phyloP scores from a whole-genome alignment of 1,140 invertebrate genomes.

The Orussus abietinus region DNA sequence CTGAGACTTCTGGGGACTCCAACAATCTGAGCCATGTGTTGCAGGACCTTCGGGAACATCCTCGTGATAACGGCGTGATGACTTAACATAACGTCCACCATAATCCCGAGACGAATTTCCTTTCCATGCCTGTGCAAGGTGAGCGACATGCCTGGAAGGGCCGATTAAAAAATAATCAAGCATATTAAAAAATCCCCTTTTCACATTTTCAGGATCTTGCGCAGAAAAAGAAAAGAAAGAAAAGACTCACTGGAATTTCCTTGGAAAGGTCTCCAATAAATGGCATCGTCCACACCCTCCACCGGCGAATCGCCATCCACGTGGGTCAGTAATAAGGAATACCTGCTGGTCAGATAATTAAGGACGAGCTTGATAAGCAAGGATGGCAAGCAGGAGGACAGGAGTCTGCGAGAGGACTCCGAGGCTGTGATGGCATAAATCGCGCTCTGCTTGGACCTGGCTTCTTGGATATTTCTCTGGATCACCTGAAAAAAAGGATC shows the following conservation, averaged over 20 bases:
- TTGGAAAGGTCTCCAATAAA: conserved; percentile 78
- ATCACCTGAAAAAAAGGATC: conserved; percentile 46
- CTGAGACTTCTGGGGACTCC: conserved; percentile 38
- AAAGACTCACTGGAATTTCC: conserved; percentile 70
- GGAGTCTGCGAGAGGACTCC: conserved; percentile 63
- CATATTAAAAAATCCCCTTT: conserved; percentile 10
- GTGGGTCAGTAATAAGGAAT: conserved; percentile 69
- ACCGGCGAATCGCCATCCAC: conserved; percentile 65
- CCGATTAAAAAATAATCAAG: conserved; percentile 14
- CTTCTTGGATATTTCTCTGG: conserved; percentile 57
- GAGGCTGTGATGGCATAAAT: conserved; percentile 66
- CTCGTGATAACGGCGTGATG: conserved; percentile 54
- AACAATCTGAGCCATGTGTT: conserved; percentile 47
- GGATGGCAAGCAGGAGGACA: conserved; percentile 66
- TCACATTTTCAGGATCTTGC: conserved; percentile 9
- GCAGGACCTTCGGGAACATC: conserved; percentile 51
- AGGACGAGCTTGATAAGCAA: conserved; percentile 64
- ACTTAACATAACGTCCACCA: conserved; percentile 69
- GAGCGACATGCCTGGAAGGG: conserved; percentile 65
- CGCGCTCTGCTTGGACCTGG: conserved; percentile 61
- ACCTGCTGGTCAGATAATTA: conserved; percentile 68
- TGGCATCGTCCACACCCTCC: conserved; percentile 61
- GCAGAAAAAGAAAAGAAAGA: conserved; percentile 14
- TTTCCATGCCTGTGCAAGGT: conserved; percentile 71
- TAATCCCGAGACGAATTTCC: conserved; percentile 65